phyloP scores from a whole-genome alignment of 2,113 vertebrate species.

The Ciconia boyciana region DNA sequence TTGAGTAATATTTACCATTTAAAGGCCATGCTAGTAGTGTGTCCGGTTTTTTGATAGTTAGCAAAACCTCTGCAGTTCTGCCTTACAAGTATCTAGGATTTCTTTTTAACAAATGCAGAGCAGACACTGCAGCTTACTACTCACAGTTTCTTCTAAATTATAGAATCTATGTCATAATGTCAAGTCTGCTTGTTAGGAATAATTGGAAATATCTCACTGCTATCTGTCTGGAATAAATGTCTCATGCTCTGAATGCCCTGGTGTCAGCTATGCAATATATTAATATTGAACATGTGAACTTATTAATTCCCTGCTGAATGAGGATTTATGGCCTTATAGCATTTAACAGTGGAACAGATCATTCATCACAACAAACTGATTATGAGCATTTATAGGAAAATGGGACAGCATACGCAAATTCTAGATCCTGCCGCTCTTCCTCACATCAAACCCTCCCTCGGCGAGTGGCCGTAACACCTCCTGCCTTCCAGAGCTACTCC shows the following conservation, averaged over 20 bases:
- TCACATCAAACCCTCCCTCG: background rate
- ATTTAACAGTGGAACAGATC: background rate
- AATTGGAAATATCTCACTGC: slow-evolving; percentile 6
- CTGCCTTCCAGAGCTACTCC: background rate
- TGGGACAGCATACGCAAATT: background rate
- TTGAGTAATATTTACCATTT: background rate
- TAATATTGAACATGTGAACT: background rate
- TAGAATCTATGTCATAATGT: slow-evolving; percentile 1
- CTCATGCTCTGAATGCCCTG: background rate
- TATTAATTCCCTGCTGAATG: background rate
- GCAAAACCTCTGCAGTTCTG: background rate
- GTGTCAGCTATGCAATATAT: background rate
- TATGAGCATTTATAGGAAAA: background rate
- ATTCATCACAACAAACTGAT: background rate
- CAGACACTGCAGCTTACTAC: background rate
- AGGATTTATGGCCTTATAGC: background rate
- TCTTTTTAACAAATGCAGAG: background rate
- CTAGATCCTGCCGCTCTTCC: background rate
- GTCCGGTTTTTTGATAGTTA: background rate
- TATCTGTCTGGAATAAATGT: background rate
- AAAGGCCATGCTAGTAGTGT: background rate
- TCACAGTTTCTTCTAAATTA: background rate
- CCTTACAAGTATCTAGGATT: background rate
- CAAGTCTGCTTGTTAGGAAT: slow-evolving; percentile 10
- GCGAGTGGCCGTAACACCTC: background rate